phyloP scores from a whole-genome alignment of 1,140 invertebrate genomes.

The Branchinecta lindahli region DNA sequence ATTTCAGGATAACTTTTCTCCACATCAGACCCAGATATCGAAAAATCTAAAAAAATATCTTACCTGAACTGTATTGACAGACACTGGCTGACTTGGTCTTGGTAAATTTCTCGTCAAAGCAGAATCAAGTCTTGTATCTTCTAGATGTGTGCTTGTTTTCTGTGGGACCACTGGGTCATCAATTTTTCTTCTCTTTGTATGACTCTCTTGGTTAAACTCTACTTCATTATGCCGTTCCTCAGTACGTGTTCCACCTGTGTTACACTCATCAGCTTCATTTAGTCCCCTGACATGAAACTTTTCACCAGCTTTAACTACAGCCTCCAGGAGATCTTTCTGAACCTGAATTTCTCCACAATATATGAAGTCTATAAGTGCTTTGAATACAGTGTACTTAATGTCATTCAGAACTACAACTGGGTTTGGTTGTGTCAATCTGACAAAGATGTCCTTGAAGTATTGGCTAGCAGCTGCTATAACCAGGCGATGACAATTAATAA shows the following conservation, averaged over 20 bases:
- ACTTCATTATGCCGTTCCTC: not conserved
- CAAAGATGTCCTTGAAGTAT: conserved; percentile 32
- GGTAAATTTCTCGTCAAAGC: too few species aligned
- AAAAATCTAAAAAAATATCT: not conserved
- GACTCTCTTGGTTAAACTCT: not conserved
- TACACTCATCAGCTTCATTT: not conserved
- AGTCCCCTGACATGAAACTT: not conserved
- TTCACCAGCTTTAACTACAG: conserved; percentile 3
- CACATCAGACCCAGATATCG: too few species aligned
- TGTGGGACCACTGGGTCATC: not conserved
- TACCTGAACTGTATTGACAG: not conserved
- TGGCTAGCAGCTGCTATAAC: conserved; percentile 32
- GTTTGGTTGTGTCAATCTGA: conserved; percentile 28
- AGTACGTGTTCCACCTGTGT: not conserved
- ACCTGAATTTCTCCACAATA: conserved; percentile 22
- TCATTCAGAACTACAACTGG: conserved; percentile 28
- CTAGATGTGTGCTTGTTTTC: not conserved
- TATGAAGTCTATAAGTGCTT: conserved; percentile 21
- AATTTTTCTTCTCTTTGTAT: not conserved
- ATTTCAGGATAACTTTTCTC: too few species aligned
- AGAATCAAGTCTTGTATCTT: not conserved
- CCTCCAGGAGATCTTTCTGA: not conserved
- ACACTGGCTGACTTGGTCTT: not conserved
- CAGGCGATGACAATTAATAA: conserved; percentile 32
- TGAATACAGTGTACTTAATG: conserved; percentile 20